Conservation (phyloP, 2,888 invertebrate species). For the Unio delphinus region DNA sequence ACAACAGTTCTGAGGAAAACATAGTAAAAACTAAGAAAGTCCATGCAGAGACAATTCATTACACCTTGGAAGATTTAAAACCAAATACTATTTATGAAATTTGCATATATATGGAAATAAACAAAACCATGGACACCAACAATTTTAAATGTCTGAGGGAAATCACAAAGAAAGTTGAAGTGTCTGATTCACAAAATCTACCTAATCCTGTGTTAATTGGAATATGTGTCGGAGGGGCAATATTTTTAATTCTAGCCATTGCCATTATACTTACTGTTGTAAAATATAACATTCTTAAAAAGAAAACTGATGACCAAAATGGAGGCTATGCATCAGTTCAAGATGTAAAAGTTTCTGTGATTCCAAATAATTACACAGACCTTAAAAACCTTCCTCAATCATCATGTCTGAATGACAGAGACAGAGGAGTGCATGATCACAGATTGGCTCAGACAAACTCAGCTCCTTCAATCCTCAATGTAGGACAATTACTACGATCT, state of each 20-base stretch:
- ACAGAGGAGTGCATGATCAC: no score
- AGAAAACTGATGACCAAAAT: not conserved
- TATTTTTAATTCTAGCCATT: conserved; percentile 15
- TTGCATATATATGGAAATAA: not conserved
- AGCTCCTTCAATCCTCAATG: conserved; percentile 34
- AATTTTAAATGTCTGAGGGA: no score
- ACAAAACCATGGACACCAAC: no score
- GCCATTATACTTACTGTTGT: conserved; percentile 23
- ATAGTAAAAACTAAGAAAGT: not conserved
- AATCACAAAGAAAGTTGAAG: no score
- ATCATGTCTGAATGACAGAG: no score
- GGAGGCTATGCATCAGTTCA: conserved; percentile 1
- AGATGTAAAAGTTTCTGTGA: conserved; percentile 1
- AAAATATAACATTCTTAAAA: conserved; percentile 26
- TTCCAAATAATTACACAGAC: conserved; percentile 1
- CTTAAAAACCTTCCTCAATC: no score
- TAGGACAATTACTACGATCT: conserved; percentile 14
- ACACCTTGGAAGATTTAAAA: conserved; percentile 1
- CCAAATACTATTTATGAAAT: conserved; percentile 1
- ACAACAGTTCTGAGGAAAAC: no score
- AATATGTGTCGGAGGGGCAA: not conserved
- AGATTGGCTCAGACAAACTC: conserved; percentile 20
- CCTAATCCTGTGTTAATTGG: no score
- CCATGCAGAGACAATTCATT: not conserved
- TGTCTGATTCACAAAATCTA: no score